These are phyloP conservation scores for Campoplex nolae DNA, from an alignment of 2,888 invertebrate genomes.

Conservation along the genomic window DNA sequence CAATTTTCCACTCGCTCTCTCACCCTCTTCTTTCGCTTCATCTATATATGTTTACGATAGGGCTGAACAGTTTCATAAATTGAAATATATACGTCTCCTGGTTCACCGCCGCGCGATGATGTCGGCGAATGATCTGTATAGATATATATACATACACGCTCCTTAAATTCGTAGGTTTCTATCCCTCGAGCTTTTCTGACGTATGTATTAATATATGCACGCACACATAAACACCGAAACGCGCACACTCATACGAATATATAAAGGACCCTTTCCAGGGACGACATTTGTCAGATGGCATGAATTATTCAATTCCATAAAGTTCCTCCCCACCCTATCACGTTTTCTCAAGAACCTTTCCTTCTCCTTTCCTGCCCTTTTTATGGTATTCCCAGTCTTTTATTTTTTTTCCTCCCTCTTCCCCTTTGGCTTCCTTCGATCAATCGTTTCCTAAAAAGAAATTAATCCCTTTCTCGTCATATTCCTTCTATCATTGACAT, in stretches of 20 bases:
- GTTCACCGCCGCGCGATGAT: constrained; percentile 52
- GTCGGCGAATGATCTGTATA: background rate
- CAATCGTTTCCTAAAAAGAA: constrained; percentile 4
- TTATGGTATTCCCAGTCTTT: constrained; percentile 32
- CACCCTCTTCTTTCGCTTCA: background rate
- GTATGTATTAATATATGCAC: background rate
- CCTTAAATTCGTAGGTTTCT: constrained; percentile 22
- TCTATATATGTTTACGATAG: constrained; percentile 31
- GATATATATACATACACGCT: constrained; percentile 2
- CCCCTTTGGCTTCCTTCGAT: constrained; percentile 45
- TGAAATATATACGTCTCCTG: constrained; percentile 79
- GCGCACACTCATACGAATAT: constrained; percentile 14
- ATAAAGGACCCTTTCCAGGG: constrained; percentile 47
- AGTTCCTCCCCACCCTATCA: constrained; percentile 39
- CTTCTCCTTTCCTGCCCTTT: constrained; percentile 57
- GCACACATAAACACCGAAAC: background rate
- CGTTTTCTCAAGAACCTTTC: constrained; percentile 42
- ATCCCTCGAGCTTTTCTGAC: constrained; percentile 8
- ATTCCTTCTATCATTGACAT: background rate
- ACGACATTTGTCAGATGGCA: constrained; percentile 74
- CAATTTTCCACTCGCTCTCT: constrained; percentile 11
- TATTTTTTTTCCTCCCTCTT: constrained; percentile 40
- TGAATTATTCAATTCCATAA: constrained; percentile 78
- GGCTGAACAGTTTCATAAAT: constrained; percentile 82
- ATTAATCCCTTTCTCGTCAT: constrained; percentile 1